Conservation (phyloP, 92 coral and sea anemone species). For the Siderastrea siderea region DNA sequence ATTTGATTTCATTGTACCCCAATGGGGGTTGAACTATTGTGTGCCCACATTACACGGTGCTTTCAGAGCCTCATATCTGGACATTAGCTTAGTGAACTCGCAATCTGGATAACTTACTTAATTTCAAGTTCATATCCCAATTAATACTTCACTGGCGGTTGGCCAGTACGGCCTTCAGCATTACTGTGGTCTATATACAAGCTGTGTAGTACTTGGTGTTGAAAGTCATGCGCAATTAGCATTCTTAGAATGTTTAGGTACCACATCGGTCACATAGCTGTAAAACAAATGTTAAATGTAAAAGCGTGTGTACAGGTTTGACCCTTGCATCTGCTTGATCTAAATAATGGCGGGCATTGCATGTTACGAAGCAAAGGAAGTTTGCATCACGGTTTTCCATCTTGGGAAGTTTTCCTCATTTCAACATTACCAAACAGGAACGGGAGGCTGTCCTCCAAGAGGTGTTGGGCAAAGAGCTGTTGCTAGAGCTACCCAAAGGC, state of each 20-base stretch:
- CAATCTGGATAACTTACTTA: not conserved
- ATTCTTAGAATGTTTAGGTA: too few species aligned
- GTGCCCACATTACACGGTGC: not conserved
- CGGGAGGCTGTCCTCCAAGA: too few species aligned
- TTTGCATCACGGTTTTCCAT: not conserved
- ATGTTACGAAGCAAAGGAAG: constrained; percentile 4
- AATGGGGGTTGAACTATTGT: too few species aligned
- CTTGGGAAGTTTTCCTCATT: too few species aligned
- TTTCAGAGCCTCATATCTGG: not conserved
- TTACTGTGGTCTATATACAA: not conserved
- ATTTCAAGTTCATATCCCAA: constrained; percentile 1
- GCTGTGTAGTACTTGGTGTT: not conserved
- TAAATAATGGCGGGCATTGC: not conserved
- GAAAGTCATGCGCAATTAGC: not conserved
- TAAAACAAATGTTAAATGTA: not conserved
- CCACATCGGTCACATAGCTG: not conserved
- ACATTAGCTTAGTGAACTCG: constrained; percentile 6
- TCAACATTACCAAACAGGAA: too few species aligned
- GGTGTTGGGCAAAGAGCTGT: too few species aligned
- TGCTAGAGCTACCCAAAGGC: too few species aligned
- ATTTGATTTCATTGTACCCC: too few species aligned
- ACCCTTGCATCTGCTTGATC: not conserved
- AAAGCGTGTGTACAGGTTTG: not conserved
- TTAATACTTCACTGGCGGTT: constrained; percentile 11
- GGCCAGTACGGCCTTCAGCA: too few species aligned